A percentile compares a stretch with the other conserved stretches of the same genome.
Conservation (phyloP, 2,797 vertebrate genomes). For the Echiichthys vipera region DNA sequence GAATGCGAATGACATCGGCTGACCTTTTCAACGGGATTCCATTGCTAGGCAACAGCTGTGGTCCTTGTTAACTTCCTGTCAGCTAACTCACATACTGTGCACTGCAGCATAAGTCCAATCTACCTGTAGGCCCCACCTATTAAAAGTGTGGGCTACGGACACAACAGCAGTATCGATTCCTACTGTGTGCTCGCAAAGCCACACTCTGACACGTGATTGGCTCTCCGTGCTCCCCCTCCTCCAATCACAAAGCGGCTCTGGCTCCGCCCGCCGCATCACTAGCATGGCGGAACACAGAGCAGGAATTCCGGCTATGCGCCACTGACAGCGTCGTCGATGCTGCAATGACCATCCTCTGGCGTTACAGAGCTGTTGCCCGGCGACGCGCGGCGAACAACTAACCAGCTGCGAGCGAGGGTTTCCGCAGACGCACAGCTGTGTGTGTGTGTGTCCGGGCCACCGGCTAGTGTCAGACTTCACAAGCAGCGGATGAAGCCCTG, state of each 20-base stretch:
- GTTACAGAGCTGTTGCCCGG: conserved; percentile 45
- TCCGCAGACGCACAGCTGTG: conserved; percentile 40
- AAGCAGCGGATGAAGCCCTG: conserved; percentile 50
- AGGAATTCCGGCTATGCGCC: conserved; percentile 71
- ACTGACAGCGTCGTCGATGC: conserved; percentile 26
- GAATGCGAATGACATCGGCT: too few species aligned
- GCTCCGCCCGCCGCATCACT: conserved; percentile 70
- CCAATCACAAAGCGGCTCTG: conserved; percentile 66
- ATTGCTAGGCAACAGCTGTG: too few species aligned
- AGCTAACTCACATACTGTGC: too few species aligned
- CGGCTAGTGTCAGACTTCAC: conserved; percentile 22
- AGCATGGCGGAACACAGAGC: conserved; percentile 68
- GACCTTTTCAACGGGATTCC: too few species aligned
- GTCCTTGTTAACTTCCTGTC: too few species aligned
- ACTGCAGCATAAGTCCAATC: too few species aligned
- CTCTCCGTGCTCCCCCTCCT: not conserved
- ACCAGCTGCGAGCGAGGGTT: conserved; percentile 28
- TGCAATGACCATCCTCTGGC: conserved; percentile 20
- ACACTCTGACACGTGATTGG: conserved; percentile 69
- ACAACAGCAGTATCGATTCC: too few species aligned
- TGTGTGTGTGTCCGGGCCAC: too few species aligned
- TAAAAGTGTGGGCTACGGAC: not conserved
- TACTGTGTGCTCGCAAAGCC: too few species aligned
- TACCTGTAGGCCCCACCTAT: not conserved
- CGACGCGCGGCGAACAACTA: conserved; percentile 21